These are phyloP conservation scores for Syngnathus floridae DNA, from an alignment of 2,113 vertebrate species.

Conservation along the genomic window DNA sequence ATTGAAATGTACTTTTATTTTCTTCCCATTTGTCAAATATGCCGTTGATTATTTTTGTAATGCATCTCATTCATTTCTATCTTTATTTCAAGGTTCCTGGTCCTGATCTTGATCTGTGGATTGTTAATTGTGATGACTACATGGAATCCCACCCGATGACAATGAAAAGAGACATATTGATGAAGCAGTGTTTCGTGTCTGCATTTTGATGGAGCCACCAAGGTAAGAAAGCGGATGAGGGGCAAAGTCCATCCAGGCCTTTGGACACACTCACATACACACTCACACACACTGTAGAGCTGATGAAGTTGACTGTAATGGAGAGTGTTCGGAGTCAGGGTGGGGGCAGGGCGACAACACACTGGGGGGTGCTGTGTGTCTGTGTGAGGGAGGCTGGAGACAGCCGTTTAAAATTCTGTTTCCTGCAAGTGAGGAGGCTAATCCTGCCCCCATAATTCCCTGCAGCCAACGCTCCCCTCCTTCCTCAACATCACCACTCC, in stretches of 20 bases:
- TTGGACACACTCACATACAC: slow-evolving; percentile 15
- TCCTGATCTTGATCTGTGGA: neutral
- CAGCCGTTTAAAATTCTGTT: slow-evolving; percentile 99
- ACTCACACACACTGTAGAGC: slow-evolving; percentile 17
- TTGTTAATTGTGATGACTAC: neutral
- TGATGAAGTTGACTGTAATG: slow-evolving; percentile 65
- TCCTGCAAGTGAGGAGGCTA: slow-evolving; percentile 99
- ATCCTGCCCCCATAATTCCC: slow-evolving; percentile 99
- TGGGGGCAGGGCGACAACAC: slow-evolving; percentile 57
- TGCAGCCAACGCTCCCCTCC: slow-evolving; percentile 97
- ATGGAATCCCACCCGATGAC: neutral
- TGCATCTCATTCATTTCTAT: neutral
- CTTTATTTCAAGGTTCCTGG: neutral
- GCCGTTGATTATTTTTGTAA: neutral
- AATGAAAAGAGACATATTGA: neutral
- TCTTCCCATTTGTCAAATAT: neutral
- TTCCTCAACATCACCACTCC: slow-evolving; percentile 70
- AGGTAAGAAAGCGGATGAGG: slow-evolving; percentile 18
- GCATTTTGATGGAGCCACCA: neutral
- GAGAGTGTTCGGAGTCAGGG: slow-evolving; percentile 50
- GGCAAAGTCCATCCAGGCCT: slow-evolving; percentile 19
- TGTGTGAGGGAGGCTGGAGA: slow-evolving; percentile 73
- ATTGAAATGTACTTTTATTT: neutral
- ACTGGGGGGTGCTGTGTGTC: slow-evolving; percentile 38
- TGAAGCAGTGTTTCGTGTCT: neutral